A percentile compares a stretch with the other conserved stretches of the same genome.
phyloP scores from a whole-genome alignment of 37 sponge, comb jelly and placozoan genomes.

The Aplysina aerophoba region DNA sequence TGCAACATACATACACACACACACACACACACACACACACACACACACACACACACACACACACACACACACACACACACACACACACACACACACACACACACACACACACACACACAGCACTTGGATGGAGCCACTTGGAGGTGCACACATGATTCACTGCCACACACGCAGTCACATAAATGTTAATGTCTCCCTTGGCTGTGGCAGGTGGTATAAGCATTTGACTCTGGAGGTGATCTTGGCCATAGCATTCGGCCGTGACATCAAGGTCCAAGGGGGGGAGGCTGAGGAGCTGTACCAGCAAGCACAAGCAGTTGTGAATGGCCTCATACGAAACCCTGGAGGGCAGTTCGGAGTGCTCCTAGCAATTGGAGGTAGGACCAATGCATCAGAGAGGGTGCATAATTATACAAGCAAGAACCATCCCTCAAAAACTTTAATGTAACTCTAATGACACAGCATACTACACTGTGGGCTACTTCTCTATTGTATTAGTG shows the following conservation, averaged over 20 bases:
- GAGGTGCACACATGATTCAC: constrained; percentile 1
- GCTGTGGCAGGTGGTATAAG: constrained; percentile 39
- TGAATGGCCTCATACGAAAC: not conserved
- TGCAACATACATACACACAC: constrained; percentile 18
- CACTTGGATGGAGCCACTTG: not conserved
- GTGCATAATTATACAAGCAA: not conserved
- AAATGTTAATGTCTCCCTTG: not conserved
- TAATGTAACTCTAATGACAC: no score
- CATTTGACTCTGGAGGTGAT: constrained; percentile 77
- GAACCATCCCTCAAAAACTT: not conserved
- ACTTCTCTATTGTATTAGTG: no score
- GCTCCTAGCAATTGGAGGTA: not conserved
- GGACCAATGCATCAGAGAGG: not conserved
- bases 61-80: constrained; percentile 36
- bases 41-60: constrained; percentile 31
- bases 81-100: constrained; percentile 50
- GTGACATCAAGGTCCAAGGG: constrained; percentile 31
- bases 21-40: constrained; percentile 37
- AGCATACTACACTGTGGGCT: no score
- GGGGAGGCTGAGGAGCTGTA: constrained; percentile 55
- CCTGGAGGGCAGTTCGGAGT: not conserved
- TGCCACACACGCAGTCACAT: constrained; percentile 28
- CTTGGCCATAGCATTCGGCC: constrained; percentile 73
- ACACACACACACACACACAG: constrained; percentile 20
- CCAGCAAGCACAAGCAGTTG: constrained; percentile 22